phyloP scores from a whole-genome alignment of 1,140 invertebrate species.

The Drosophila pandora region DNA sequence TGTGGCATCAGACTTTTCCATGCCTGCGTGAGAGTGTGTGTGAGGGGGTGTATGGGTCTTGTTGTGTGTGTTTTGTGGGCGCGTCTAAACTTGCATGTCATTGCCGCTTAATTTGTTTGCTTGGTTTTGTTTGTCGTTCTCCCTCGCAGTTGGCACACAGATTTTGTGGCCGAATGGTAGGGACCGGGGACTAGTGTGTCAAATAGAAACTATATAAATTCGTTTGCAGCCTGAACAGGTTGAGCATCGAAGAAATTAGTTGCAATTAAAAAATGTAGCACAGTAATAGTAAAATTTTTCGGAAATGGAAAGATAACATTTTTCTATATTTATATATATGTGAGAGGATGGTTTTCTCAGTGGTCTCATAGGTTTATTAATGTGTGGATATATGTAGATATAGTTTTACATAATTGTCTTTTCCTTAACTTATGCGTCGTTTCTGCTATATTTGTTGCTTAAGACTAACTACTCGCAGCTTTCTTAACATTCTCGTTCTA shows the following conservation, averaged over 20 bases:
- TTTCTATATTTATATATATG: too few species aligned
- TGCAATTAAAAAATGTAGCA: too few species aligned
- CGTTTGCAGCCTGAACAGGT: constrained; percentile 1
- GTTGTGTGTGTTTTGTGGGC: constrained; percentile 41
- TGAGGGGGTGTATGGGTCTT: constrained; percentile 5
- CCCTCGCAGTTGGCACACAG: constrained; percentile 51
- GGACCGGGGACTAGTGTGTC: constrained; percentile 4
- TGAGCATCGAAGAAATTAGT: not conserved
- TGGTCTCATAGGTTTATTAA: too few species aligned
- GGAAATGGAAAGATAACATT: too few species aligned
- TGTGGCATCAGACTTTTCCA: constrained; percentile 37
- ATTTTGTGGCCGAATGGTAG: constrained; percentile 60
- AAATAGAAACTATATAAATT: constrained; percentile 46
- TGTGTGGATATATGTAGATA: too few species aligned
- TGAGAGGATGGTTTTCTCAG: too few species aligned
- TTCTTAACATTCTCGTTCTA: too few species aligned
- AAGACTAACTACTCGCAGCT: too few species aligned
- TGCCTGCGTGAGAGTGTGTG: constrained; percentile 3
- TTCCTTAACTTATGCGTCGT: too few species aligned
- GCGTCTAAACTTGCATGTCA: constrained; percentile 76
- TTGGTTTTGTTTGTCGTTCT: constrained; percentile 64
- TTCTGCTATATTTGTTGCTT: too few species aligned
- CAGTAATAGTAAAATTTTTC: too few species aligned
- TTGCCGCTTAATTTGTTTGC: constrained; percentile 79
- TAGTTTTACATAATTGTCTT: too few species aligned